A percentile compares a stretch with the other conserved stretches of the same genome.
These are phyloP conservation scores for Morinoia aosen DNA, from an alignment of 2,888 invertebrate genomes.

Conservation along the genomic window DNA sequence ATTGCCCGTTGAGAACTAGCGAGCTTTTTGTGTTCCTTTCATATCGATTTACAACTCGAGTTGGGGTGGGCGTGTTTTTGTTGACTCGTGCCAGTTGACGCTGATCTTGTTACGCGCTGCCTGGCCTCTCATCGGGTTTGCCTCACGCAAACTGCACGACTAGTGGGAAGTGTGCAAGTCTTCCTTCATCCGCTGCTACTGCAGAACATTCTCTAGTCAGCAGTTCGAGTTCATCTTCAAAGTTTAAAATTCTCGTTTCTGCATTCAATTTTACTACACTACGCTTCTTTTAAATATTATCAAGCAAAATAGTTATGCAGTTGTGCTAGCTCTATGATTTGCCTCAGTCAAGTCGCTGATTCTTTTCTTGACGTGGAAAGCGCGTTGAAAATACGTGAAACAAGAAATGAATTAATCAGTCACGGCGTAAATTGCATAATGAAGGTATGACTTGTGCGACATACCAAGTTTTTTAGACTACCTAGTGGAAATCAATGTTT, in stretches of 20 bases:
- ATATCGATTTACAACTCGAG: neutral
- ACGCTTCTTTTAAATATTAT: neutral
- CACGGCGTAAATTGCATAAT: too few relatives aligned
- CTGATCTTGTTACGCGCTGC: neutral
- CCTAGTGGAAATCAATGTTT: too few relatives aligned
- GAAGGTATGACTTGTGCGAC: too few relatives aligned
- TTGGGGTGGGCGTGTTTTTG: conserved; percentile 26
- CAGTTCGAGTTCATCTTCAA: neutral
- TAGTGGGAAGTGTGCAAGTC: neutral
- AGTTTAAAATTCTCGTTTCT: neutral
- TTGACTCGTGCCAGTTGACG: conserved; percentile 18
- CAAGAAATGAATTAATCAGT: too few relatives aligned
- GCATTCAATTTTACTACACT: neutral
- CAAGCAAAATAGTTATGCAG: neutral
- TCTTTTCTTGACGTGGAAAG: neutral
- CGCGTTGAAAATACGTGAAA: too few relatives aligned
- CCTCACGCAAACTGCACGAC: neutral
- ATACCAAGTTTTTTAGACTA: too few relatives aligned
- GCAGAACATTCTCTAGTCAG: neutral
- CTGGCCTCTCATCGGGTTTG: neutral
- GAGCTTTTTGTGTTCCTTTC: neutral
- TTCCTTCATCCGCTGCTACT: neutral
- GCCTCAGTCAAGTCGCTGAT: neutral
- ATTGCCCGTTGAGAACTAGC: neutral
- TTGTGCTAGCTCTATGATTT: neutral